These are phyloP conservation scores for Ceuthmochares aereus DNA, from an alignment of 2,113 vertebrate genomes.

Conservation along the genomic window DNA sequence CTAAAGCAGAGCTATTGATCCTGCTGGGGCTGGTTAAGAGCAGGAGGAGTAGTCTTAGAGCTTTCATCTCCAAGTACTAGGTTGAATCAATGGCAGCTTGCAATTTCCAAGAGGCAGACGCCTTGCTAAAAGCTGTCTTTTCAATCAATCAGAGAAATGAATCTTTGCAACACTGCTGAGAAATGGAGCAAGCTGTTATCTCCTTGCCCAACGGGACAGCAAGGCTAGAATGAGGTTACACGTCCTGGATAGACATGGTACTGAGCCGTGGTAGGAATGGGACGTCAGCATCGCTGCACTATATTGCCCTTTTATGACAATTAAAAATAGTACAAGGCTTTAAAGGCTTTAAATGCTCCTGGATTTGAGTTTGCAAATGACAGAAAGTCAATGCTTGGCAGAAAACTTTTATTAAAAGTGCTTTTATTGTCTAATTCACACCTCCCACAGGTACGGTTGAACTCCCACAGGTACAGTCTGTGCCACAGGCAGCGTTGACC, in stretches of 20 bases:
- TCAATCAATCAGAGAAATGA: constrained; percentile 34
- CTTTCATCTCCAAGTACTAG: constrained; percentile 3
- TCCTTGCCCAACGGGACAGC: not conserved
- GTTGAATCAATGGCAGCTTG: constrained; percentile 23
- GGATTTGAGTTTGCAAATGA: not conserved
- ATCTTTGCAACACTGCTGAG: not conserved
- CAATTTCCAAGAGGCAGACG: not conserved
- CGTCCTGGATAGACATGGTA: not conserved
- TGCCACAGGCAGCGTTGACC: not conserved
- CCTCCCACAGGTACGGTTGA: fast-evolving
- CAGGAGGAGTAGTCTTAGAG: not conserved
- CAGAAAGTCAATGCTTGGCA: not conserved
- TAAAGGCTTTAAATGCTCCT: not conserved
- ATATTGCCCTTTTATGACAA: not conserved
- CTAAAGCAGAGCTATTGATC: not conserved
- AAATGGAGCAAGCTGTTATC: not conserved
- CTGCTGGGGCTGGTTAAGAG: not conserved
- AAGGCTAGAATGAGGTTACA: not conserved
- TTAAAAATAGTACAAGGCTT: not conserved
- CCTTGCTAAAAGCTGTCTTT: not conserved
- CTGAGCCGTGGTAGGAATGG: not conserved
- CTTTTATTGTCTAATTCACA: not conserved
- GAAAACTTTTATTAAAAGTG: not conserved
- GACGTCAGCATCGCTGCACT: not conserved
- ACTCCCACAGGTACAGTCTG: not conserved